Evolutionary conservation across 1,140 invertebrate species (phyloP).

Genomic region (Asbolus verrucosus): DNA sequence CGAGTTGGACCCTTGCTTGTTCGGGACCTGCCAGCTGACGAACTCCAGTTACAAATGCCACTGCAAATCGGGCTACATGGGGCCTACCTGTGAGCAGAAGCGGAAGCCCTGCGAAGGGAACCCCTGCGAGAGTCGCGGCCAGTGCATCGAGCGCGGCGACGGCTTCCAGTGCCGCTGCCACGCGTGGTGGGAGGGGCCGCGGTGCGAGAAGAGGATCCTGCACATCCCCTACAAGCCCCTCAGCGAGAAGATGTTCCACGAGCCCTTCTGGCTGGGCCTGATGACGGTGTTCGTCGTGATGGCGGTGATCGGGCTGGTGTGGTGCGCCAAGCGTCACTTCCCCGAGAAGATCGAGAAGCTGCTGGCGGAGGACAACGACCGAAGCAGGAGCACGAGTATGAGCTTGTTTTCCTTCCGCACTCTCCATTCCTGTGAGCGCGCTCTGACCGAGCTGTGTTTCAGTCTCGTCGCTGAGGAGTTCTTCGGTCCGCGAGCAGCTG

Average conservation of each 20-base stretch:
- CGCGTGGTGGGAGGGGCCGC: slow-evolving; percentile 70
- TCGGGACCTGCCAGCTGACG: slow-evolving; percentile 75
- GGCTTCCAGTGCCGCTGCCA: slow-evolving; percentile 77
- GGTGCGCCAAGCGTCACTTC: slow-evolving; percentile 85
- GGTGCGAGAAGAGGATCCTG: slow-evolving; percentile 73
- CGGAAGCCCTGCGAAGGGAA: slow-evolving; percentile 75
- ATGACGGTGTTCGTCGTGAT: slow-evolving; percentile 83
- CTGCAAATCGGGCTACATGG: slow-evolving; percentile 75
- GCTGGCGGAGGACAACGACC: slow-evolving; percentile 81
- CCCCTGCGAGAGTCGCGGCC: slow-evolving; percentile 78
- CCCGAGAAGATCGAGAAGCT: slow-evolving; percentile 86
- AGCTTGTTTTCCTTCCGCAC: not conserved
- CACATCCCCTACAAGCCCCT: slow-evolving; percentile 77
- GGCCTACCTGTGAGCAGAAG: slow-evolving; percentile 73
- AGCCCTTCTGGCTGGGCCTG: slow-evolving; percentile 85
- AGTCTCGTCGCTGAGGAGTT: slow-evolving; percentile 61
- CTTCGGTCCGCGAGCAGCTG: slow-evolving; percentile 65
- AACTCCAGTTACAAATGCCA: slow-evolving; percentile 69
- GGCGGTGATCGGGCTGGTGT: slow-evolving; percentile 78
- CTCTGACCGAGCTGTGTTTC: slow-evolving; percentile 29
- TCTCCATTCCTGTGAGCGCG: not conserved
- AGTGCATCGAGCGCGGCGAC: slow-evolving; percentile 72
- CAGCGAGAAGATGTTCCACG: slow-evolving; percentile 81
- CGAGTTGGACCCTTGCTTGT: slow-evolving; percentile 77
- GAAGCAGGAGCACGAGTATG: slow-evolving; percentile 70